Base-by-base conservation (phyloP, 2,113 vertebrate genomes). In the Origma solitaria region DNA sequence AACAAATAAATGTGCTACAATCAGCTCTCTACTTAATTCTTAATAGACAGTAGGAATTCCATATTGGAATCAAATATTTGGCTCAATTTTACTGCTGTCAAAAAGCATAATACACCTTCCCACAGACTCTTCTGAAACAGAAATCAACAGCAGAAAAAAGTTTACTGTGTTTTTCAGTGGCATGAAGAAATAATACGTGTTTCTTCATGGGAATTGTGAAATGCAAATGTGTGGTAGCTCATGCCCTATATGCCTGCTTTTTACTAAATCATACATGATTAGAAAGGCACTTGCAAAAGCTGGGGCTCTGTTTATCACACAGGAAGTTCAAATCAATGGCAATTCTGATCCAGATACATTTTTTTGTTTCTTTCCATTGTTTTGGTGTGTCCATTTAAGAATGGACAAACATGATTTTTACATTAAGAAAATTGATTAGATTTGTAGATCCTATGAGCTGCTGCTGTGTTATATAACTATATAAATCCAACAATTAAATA, bases 1-100 rank as follows among this genome's bases (percentile, higher is more conserved):
- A 80, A 92, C 82, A 87, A 88, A 91, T 73, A 94, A 93, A 88
- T 54, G 56, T 75, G 40, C 44, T 81, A 68, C 65, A 78, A 91
- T 70, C 72, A 84, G 33, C 13, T 80, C 44, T 73, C 66, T 40
- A 65, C 50, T 86, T 94, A 93, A 91, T 95, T 94, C 79, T 70
- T 88, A 93, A 91, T 27, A 70, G 68, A 56, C 14, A 88, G 31
- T 11, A 58, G 60, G 47, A 94, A 86, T 75, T 54, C 31, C 38
- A 87, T 58, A 76, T 44, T 54, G 42, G 66, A 94, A 92, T 81
- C 47, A 93, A 86, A 56, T 69, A 86, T 82, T 64, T 86, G 49
- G 88, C 65, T 94, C 72, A 84, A 73, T 80, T 94, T 79, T 90
- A 64, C 54, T 69, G 37, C 51, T 51, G 7, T 58, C 53, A 75